phyloP scores from a whole-genome alignment of 1,140 invertebrate genomes.

The Zaprionus vittiger region DNA sequence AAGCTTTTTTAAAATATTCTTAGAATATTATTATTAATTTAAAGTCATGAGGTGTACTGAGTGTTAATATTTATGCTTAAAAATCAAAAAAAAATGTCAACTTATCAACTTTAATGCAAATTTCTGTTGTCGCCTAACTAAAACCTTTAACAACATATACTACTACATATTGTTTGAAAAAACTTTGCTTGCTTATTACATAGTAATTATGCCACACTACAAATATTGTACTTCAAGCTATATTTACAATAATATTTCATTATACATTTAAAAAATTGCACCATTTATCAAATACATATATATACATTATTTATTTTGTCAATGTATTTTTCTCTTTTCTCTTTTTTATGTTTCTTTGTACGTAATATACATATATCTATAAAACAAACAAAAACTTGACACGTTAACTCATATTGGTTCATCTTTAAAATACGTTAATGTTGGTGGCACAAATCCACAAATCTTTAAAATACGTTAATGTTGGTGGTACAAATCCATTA shows the following conservation, averaged over 20 bases:
- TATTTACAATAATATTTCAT: slow-evolving; percentile 27
- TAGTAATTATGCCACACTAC: background rate
- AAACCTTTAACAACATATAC: background rate
- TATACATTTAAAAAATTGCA: slow-evolving; percentile 18
- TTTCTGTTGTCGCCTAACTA: background rate
- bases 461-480: slow-evolving; percentile 62
- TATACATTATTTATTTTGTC: slow-evolving; percentile 79
- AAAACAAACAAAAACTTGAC: slow-evolving; percentile 60
- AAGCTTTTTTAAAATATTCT: background rate
- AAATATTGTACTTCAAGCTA: background rate
- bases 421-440: slow-evolving; percentile 62
- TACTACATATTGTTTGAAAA: background rate
- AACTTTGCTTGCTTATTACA: background rate
- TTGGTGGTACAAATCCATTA: slow-evolving; percentile 80
- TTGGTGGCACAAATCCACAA: slow-evolving; percentile 83
- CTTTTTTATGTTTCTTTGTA: slow-evolving; percentile 78
- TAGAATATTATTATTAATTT: background rate
- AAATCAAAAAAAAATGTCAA: background rate
- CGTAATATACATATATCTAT: slow-evolving; percentile 45
- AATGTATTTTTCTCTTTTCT: slow-evolving; percentile 83
- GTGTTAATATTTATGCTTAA: background rate
- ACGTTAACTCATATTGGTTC: slow-evolving; percentile 61
- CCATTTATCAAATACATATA: slow-evolving; percentile 24
- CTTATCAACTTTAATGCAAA: background rate
- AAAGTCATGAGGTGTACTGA: background rate